phyloP scores from a whole-genome alignment of 2,888 invertebrate genomes.

The Apeira syringaria region DNA sequence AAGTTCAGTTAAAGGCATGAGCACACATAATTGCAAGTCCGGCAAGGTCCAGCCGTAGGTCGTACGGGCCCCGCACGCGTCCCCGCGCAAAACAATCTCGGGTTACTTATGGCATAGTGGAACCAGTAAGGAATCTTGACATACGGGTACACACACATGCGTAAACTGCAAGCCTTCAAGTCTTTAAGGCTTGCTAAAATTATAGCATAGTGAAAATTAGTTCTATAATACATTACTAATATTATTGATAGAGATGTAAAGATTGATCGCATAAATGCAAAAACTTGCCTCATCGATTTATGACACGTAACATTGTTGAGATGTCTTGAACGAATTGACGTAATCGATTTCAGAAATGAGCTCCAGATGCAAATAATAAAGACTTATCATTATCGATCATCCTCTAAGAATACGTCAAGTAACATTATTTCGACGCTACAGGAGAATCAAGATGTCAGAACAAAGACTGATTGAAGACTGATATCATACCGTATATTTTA shows the following conservation, averaged over 20 bases:
- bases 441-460: too few relatives aligned
- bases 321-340: slow-evolving; percentile 3
- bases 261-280: slow-evolving; percentile 30
- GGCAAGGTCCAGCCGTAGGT: slow-evolving; percentile 73
- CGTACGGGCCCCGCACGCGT: slow-evolving; percentile 68
- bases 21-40: slow-evolving; percentile 53
- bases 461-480: too few relatives aligned
- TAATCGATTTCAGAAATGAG: slow-evolving; percentile 2
- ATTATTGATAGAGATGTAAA: slow-evolving; percentile 28
- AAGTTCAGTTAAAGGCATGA: slow-evolving; percentile 35
- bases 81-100: slow-evolving; percentile 70
- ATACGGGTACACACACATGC: slow-evolving; percentile 12
- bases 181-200: too few relatives aligned
- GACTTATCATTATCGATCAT: background rate
- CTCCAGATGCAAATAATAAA: background rate
- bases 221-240: too few relatives aligned
- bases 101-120: slow-evolving; percentile 49
- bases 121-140: slow-evolving; percentile 32
- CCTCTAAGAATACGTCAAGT: background rate
- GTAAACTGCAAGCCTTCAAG: background rate
- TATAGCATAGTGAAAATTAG: too few relatives aligned
- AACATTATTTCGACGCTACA: background rate
- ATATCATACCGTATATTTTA: too few relatives aligned
- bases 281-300: slow-evolving; percentile 16
- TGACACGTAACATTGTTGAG: slow-evolving; percentile 2